phyloP scores from a whole-genome alignment of 2,113 vertebrate genomes.

The Phalacrocorax pelagicus region DNA sequence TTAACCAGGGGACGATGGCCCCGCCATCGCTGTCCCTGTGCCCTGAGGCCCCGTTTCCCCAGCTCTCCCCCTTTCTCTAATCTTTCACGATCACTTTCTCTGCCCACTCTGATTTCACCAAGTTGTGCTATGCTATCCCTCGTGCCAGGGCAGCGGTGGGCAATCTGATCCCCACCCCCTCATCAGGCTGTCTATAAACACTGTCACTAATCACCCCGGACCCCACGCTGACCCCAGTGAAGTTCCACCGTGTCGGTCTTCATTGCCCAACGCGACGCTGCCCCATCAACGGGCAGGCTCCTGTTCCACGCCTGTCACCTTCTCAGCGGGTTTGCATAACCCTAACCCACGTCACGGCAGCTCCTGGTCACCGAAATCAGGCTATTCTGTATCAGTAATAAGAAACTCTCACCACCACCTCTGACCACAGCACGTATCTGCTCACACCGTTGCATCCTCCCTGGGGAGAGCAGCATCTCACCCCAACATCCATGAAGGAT shows the following conservation, averaged over 20 bases:
- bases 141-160: background rate
- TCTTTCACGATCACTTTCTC: background rate
- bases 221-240: background rate
- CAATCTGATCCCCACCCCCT: conserved; percentile 57
- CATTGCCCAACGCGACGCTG: background rate
- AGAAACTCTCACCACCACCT: background rate
- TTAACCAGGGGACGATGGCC: fast-evolving
- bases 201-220: background rate
- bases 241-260: background rate
- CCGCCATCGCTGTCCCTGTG: fast-evolving
- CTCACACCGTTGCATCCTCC: background rate
- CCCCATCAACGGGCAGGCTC: background rate
- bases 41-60: background rate
- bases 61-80: background rate
- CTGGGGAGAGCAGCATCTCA: background rate
- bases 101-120: conserved; percentile 2
- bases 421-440: background rate
- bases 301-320: background rate
- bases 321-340: background rate
- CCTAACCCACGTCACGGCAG: background rate
- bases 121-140: conserved; percentile 7
- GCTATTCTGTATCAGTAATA: conserved; percentile 42
- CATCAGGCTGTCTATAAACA: background rate
- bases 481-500: fast-evolving
- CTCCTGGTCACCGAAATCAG: background rate